Evolutionary conservation across 2,888 invertebrate species (phyloP).

Genomic region (Leptothorax acervorum): DNA sequence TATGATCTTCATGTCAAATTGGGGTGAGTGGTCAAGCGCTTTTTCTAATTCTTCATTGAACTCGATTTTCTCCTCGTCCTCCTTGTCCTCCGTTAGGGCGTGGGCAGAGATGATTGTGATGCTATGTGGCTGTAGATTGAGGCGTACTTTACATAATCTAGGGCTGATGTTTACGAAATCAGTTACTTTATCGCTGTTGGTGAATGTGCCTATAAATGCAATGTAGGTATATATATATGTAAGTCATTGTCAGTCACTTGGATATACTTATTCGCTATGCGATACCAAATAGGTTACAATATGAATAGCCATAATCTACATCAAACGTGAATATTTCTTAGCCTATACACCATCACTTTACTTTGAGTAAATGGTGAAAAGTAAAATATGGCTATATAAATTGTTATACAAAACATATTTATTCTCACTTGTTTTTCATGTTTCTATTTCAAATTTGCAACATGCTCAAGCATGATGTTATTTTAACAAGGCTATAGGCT

Average conservation of each 20-base stretch:
- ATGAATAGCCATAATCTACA: not conserved
- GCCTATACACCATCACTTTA: not conserved
- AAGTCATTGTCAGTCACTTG: not conserved
- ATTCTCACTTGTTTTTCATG: not conserved
- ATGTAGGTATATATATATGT: not conserved
- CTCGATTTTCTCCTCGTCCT: too few species aligned
- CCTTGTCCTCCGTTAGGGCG: too few species aligned
- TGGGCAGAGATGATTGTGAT: too few species aligned
- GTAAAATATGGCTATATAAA: too few species aligned
- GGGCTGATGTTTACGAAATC: too few species aligned
- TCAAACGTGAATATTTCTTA: not conserved
- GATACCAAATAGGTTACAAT: not conserved
- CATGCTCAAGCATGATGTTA: not conserved
- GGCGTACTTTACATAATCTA: too few species aligned
- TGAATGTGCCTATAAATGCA: not conserved
- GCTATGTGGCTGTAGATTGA: too few species aligned
- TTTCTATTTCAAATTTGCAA: not conserved
- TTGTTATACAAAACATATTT: slow-evolving; percentile 7
- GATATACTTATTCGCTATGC: not conserved
- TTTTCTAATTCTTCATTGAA: too few species aligned
- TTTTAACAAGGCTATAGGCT: not conserved
- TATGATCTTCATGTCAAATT: too few species aligned
- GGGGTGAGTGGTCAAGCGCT: too few species aligned
- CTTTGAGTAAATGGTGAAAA: too few species aligned
- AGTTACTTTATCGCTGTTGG: not conserved